phyloP scores from a whole-genome alignment of 2,113 vertebrate species.

The Fulica atra region DNA sequence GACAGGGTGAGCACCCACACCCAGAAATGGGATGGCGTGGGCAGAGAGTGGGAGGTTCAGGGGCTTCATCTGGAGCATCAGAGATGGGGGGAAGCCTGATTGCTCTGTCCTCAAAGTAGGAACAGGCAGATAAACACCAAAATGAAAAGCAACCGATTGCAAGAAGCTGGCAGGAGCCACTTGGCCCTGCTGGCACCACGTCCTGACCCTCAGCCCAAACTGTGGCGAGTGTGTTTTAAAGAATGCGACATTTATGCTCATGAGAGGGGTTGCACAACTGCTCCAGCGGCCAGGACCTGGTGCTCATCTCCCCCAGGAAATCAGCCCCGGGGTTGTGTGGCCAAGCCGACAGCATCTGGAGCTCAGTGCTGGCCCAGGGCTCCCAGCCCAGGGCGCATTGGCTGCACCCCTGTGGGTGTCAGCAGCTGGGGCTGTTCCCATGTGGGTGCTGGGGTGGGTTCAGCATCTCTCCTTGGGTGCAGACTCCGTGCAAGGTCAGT shows the following conservation, averaged over 20 bases:
- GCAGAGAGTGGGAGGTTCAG: neutral
- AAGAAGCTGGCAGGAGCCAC: neutral
- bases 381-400: neutral
- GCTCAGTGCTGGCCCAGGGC: rapidly evolving
- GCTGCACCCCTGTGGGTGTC: rapidly evolving
- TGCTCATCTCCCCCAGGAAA: neutral
- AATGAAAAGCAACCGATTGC: neutral
- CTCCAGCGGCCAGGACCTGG: neutral
- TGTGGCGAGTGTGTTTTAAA: rapidly evolving
- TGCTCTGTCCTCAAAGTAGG: neutral
- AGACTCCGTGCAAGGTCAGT: too few species aligned
- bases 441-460: neutral
- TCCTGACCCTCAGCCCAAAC: neutral
- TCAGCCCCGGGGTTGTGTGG: too few species aligned
- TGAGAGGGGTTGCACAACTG: neutral
- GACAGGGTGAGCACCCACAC: neutral
- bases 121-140: neutral
- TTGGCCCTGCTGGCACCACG: neutral
- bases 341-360: rapidly evolving
- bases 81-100: neutral
- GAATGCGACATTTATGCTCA: neutral
- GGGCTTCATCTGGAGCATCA: rapidly evolving
- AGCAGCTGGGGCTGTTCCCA: neutral
- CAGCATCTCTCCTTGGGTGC: neutral
- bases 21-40: rapidly evolving